Evolutionary conservation across 2,113 vertebrate genomes (phyloP).

Genomic region (Mixornis gularis): DNA sequence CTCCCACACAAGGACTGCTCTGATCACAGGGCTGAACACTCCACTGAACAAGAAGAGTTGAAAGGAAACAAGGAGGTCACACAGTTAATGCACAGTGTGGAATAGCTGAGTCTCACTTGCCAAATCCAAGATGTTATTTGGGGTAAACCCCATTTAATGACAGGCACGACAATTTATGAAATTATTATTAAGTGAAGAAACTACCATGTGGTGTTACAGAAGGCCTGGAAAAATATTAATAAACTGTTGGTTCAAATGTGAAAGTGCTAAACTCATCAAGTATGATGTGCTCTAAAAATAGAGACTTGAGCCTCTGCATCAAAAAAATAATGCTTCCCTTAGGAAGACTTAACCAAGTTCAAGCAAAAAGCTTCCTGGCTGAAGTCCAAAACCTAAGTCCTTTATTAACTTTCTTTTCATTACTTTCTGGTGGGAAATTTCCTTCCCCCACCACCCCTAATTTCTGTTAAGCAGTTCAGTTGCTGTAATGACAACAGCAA

Average conservation of each 20-base stretch:
- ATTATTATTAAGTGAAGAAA: conserved; percentile 14
- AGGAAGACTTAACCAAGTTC: conserved; percentile 16
- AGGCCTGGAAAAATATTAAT: background rate
- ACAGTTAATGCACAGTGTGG: background rate
- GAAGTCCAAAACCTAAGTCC: background rate
- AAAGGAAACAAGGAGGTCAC: background rate
- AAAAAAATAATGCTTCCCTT: background rate
- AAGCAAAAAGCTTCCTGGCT: background rate
- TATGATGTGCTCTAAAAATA: conserved; percentile 22
- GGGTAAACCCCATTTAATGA: background rate
- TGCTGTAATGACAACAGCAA: background rate
- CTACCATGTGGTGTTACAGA: background rate
- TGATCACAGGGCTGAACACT: background rate
- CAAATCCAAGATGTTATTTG: background rate
- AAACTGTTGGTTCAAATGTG: conserved; percentile 1
- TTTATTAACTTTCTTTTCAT: background rate
- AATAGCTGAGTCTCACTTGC: background rate
- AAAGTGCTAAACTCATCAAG: background rate
- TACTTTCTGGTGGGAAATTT: background rate
- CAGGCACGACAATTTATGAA: background rate
- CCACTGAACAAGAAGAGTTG: background rate
- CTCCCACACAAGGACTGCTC: background rate
- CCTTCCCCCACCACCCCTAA: background rate
- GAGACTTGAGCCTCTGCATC: background rate
- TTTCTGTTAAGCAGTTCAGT: background rate